Evolutionary conservation across 37 sponge, comb jelly and placozoan species (phyloP).

Genomic region (Spongia lamella): DNA sequence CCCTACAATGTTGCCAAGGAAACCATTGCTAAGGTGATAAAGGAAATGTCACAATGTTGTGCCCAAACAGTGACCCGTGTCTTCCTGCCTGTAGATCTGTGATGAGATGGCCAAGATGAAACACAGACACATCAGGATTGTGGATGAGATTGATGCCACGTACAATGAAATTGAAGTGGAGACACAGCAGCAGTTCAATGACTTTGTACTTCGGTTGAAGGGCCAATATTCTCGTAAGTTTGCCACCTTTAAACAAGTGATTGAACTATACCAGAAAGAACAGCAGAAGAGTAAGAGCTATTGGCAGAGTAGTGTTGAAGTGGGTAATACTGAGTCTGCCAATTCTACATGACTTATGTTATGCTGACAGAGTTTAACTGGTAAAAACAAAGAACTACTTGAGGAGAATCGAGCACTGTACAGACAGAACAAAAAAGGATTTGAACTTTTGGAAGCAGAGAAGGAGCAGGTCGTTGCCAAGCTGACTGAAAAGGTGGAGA

Average conservation of each 20-base stretch:
- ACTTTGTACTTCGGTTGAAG: slow-evolving; percentile 10
- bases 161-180: slow-evolving; percentile 3
- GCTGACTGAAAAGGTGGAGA: not conserved
- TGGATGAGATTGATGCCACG: not conserved
- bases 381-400: not conserved
- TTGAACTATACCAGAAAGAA: slow-evolving; percentile 7
- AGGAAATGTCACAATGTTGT: no score
- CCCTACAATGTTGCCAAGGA: slow-evolving; percentile 10
- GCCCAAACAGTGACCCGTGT: not conserved
- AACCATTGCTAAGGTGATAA: slow-evolving; percentile 6
- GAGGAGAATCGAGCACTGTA: slow-evolving; percentile 10
- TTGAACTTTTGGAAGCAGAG: slow-evolving; percentile 1
- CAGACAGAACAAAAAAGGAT: slow-evolving; percentile 2
- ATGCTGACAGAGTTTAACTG: slow-evolving; percentile 2
- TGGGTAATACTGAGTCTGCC: not conserved
- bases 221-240: not conserved
- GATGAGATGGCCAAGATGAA: not conserved
- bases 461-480: not conserved
- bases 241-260: slow-evolving; percentile 16
- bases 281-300: not conserved
- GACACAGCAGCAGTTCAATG: slow-evolving; percentile 9
- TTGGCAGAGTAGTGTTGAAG: not conserved
- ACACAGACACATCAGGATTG: slow-evolving; percentile 1
- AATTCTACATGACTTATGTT: no score
- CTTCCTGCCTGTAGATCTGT: not conserved